phyloP scores from a whole-genome alignment of 2,888 invertebrate genomes.

The Eutolmus rufibarbis region DNA sequence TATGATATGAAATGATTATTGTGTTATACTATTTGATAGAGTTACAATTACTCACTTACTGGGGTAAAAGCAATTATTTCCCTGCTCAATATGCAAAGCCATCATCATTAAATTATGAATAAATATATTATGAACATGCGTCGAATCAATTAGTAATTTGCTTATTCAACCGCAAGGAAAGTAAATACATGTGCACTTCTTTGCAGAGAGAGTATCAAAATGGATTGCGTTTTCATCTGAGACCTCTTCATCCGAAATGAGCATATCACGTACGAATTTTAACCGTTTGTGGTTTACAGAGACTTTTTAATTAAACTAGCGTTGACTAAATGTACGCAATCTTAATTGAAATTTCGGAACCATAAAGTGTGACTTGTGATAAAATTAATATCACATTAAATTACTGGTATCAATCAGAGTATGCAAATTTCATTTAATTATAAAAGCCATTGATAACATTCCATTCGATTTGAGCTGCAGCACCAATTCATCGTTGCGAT shows the following conservation, averaged over 20 bases:
- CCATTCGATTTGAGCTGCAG: constrained; percentile 12
- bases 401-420: constrained; percentile 36
- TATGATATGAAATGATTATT: background rate
- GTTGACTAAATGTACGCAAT: constrained; percentile 1
- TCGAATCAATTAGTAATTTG: background rate
- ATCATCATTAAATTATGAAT: background rate
- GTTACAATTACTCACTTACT: background rate
- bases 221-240: background rate
- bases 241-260: background rate
- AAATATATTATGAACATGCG: background rate
- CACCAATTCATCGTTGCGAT: constrained; percentile 18
- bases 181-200: background rate
- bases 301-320: constrained; percentile 9
- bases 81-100: background rate
- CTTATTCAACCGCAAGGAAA: background rate
- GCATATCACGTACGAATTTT: background rate
- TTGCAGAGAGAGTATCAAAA: background rate
- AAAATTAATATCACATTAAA: constrained; percentile 32
- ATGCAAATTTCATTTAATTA: constrained; percentile 42
- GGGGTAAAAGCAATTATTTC: background rate
- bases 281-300: background rate
- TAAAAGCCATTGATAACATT: constrained; percentile 30
- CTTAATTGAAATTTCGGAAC: constrained; percentile 34
- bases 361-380: constrained; percentile 25
- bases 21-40: background rate